phyloP scores from a whole-genome alignment of 2,113 vertebrate genomes.

The Lycocorax pyrrhopterus region DNA sequence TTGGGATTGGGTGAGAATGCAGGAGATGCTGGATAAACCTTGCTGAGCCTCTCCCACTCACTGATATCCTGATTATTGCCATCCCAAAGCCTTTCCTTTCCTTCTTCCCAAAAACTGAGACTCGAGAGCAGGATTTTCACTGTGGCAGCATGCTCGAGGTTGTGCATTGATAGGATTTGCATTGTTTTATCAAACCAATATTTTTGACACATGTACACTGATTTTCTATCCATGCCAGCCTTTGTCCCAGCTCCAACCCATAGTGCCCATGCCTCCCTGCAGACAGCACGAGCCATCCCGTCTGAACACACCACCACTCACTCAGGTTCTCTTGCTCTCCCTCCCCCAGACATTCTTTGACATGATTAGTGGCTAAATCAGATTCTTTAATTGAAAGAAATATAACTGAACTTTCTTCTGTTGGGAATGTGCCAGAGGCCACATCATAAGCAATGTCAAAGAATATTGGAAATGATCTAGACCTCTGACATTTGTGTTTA shows the following conservation, averaged over 20 bases:
- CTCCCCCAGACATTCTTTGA: constrained; percentile 62
- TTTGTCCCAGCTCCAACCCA: neutral
- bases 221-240: neutral
- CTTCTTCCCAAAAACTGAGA: neutral
- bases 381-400: constrained; percentile 50
- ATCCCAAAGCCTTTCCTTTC: neutral
- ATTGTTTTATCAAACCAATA: neutral
- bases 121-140: neutral
- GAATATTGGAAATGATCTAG: constrained; percentile 17
- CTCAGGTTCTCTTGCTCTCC: neutral
- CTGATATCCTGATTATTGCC: neutral
- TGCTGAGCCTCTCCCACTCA: neutral
- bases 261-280: neutral
- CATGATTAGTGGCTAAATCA: constrained; percentile 43
- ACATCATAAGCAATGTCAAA: constrained; percentile 31
- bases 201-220: neutral
- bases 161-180: neutral
- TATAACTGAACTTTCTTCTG: constrained; percentile 46
- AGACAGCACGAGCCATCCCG: neutral
- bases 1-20: neutral
- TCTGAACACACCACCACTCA: neutral
- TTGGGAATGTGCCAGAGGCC: constrained; percentile 22
- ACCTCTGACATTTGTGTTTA: constrained; percentile 46
- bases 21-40: neutral
- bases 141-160: accelerated